Conservation (phyloP, 2,113 vertebrate genomes). For the Psilopogon haemacephalus region DNA sequence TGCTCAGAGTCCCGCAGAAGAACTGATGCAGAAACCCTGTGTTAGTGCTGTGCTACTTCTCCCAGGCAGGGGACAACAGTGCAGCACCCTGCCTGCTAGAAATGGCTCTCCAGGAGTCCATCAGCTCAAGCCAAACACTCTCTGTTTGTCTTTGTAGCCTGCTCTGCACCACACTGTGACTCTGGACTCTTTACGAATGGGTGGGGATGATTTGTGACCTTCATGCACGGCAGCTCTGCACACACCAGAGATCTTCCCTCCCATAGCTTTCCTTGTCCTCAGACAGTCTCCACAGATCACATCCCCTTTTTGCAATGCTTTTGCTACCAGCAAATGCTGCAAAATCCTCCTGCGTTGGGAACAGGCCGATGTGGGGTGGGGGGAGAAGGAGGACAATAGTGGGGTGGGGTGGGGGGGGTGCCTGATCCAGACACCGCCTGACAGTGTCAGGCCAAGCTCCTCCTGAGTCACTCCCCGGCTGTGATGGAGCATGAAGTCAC, state of each 20-base stretch:
- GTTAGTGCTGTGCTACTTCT: background rate
- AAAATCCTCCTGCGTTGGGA: background rate
- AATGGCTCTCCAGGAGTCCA: background rate
- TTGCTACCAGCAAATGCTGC: background rate
- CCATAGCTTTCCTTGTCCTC: background rate
- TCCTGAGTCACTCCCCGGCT: conserved; percentile 53
- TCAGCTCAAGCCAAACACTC: background rate
- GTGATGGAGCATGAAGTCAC: conserved; percentile 65
- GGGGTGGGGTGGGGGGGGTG: background rate
- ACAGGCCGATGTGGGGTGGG: accelerated
- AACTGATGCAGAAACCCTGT: background rate
- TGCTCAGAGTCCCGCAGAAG: background rate
- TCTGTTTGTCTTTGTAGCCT: background rate
- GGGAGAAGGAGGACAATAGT: background rate
- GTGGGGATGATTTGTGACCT: background rate
- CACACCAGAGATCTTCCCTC: background rate
- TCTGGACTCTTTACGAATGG: accelerated
- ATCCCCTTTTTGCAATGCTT: background rate
- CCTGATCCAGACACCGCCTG: conserved; percentile 59
- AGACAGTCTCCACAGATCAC: background rate
- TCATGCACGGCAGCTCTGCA: background rate
- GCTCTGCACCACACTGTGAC: accelerated
- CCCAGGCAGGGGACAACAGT: accelerated
- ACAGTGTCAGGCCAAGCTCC: conserved; percentile 63
- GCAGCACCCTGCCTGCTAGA: background rate